phyloP scores from a whole-genome alignment of 2,797 vertebrate species.

The Moxostoma hubbsi region DNA sequence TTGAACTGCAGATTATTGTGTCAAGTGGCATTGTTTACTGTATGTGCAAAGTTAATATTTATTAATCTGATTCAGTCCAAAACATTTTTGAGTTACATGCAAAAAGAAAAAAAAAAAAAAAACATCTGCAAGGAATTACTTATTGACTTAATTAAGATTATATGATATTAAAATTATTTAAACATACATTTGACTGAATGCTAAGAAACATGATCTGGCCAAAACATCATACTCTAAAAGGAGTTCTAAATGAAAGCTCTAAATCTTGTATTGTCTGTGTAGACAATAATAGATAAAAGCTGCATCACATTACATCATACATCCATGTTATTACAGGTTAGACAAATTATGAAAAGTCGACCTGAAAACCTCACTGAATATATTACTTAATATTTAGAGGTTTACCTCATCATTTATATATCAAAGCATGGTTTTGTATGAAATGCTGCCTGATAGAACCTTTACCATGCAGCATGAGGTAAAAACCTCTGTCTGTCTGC shows the following conservation, averaged over 20 bases:
- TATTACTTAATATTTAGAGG: slow-evolving; percentile 68
- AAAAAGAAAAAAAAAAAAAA: neutral
- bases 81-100: no score
- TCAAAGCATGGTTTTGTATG: slow-evolving; percentile 58
- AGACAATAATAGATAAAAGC: neutral
- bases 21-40: neutral
- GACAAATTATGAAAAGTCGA: slow-evolving; percentile 8
- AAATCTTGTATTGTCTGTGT: no score
- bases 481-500: slow-evolving; percentile 39
- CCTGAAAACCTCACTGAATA: slow-evolving; percentile 24
- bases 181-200: no score
- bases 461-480: slow-evolving; percentile 31
- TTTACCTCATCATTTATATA: slow-evolving; percentile 67
- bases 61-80: no score
- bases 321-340: slow-evolving; percentile 18
- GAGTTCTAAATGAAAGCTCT: no score
- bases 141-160: no score
- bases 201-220: no score
- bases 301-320: slow-evolving; percentile 17
- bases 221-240: no score
- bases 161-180: neutral
- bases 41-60: no score
- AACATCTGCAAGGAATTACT: no score
- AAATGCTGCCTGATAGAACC: slow-evolving; percentile 26
- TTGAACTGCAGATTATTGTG: neutral